Conservation (phyloP, 2,888 invertebrate species). For the Octonoba sinensis region DNA sequence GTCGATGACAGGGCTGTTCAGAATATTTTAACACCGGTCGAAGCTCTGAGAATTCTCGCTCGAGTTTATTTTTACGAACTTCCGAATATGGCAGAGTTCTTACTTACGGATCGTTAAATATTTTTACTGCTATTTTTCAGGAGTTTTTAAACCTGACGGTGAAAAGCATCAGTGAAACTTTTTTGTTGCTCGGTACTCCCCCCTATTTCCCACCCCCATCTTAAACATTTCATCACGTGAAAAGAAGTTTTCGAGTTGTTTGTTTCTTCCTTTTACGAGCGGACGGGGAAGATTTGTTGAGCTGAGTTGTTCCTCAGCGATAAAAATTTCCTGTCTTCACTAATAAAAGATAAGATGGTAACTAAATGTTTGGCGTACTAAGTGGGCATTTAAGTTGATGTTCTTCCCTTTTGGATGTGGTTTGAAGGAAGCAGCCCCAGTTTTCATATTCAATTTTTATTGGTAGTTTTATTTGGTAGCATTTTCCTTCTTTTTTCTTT, state of each 20-base stretch:
- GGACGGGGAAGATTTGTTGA: too few species aligned
- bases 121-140: constrained; percentile 28
- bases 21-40: constrained; percentile 31
- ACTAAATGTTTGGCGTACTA: constrained; percentile 13
- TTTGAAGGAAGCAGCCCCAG: too few species aligned
- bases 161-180: neutral
- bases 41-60: constrained; percentile 36
- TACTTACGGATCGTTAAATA: constrained; percentile 28
- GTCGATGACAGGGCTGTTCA: constrained; percentile 29
- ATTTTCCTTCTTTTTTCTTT: too few species aligned
- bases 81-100: constrained; percentile 32
- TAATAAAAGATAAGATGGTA: constrained; percentile 17
- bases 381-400: constrained; percentile 8
- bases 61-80: constrained; percentile 49
- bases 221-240: too few species aligned
- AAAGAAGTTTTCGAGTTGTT: too few species aligned
- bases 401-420: constrained; percentile 5
- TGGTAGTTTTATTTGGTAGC: too few species aligned
- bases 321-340: constrained; percentile 38
- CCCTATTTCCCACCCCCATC: too few species aligned
- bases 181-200: too few species aligned
- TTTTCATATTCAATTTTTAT: too few species aligned
- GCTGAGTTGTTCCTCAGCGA: too few species aligned
- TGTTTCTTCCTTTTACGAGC: too few species aligned
- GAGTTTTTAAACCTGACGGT: constrained; percentile 21